phyloP scores from a whole-genome alignment of 1,140 invertebrate species.

The Heliconius eleuchia region DNA sequence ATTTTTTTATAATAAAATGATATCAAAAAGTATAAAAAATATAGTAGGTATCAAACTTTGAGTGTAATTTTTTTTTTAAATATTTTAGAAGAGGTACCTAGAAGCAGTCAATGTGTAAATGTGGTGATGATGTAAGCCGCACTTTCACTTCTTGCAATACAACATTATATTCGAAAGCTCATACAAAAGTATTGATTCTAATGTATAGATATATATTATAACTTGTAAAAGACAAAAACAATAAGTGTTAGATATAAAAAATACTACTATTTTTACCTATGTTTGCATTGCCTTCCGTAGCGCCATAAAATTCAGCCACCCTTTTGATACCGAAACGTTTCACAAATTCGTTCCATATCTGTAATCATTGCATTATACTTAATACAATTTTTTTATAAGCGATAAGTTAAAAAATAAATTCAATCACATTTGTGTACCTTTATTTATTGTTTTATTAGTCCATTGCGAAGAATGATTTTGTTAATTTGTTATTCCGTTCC shows the following conservation, averaged over 20 bases:
- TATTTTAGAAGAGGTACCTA: not conserved
- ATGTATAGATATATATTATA: not conserved
- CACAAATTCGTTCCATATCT: constrained; percentile 97
- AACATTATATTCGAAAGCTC: not conserved
- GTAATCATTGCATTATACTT: constrained; percentile 49
- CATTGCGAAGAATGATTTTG: no score
- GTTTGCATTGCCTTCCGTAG: constrained; percentile 98
- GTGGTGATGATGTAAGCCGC: not conserved
- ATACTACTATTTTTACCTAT: constrained; percentile 83
- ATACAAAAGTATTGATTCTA: no score
- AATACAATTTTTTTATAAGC: not conserved
- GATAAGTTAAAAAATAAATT: no score
- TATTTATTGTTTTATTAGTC: no score
- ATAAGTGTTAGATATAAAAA: not conserved
- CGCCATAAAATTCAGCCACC: constrained; percentile 98
- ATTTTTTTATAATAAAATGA: no score
- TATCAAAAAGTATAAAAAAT: no score
- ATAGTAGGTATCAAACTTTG: no score
- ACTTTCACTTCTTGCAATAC: not conserved
- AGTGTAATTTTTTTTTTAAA: no score
- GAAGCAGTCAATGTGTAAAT: not conserved
- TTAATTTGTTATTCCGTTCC: no score
- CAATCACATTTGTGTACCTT: no score
- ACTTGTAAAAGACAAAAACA: no score
- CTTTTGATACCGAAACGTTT: constrained; percentile 92